These are phyloP conservation scores for Typhlichthys subterraneus DNA, from an alignment of 2,797 vertebrate genomes.

Conservation along the genomic window DNA sequence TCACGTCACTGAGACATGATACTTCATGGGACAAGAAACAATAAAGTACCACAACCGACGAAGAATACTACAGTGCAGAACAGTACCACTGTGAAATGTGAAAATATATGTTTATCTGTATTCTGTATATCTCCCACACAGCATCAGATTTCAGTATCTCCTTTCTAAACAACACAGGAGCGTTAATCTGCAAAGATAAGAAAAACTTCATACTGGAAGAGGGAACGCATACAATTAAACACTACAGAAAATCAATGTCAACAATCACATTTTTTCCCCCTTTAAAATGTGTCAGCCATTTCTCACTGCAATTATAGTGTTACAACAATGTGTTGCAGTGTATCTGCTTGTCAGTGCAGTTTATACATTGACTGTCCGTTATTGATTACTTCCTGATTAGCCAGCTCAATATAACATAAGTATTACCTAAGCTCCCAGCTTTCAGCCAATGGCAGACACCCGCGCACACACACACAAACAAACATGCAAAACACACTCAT, in stretches of 20 bases:
- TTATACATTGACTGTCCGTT: constrained; percentile 24
- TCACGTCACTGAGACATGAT: too few relatives aligned
- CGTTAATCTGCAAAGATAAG: too few relatives aligned
- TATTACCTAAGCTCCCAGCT: constrained; percentile 53
- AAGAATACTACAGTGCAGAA: too few relatives aligned
- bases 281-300: constrained; percentile 17
- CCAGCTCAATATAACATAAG: neutral
- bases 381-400: constrained; percentile 51
- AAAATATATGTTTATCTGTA: too few relatives aligned
- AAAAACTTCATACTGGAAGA: constrained; percentile 10
- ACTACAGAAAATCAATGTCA: constrained; percentile 13
- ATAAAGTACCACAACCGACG: too few relatives aligned
- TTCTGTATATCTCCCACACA: too few relatives aligned
- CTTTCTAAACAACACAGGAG: too few relatives aligned
- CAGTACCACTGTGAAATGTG: too few relatives aligned
- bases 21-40: too few relatives aligned
- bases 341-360: constrained; percentile 2
- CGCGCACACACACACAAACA: neutral
- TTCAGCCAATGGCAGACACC: constrained; percentile 45
- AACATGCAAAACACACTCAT: constrained; percentile 11
- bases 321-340: constrained; percentile 4
- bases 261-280: constrained; percentile 27
- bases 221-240: constrained; percentile 20
- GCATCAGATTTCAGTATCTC: too few relatives aligned
- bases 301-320: constrained; percentile 12